Conservation (phyloP, 2,888 invertebrate genomes). For the Margaritifera margaritifera region DNA sequence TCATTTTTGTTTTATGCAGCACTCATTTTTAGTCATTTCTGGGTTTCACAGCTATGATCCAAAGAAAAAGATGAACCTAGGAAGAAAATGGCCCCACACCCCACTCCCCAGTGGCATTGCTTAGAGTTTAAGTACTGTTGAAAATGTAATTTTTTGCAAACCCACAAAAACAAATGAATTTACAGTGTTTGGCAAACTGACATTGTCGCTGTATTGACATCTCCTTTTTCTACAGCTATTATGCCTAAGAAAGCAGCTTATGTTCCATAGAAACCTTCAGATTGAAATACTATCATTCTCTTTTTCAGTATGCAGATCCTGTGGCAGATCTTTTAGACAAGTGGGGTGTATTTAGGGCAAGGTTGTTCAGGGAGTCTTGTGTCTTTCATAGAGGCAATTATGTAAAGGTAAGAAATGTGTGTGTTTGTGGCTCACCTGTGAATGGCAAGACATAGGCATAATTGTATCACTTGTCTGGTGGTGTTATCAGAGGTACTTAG, state of each 20-base stretch:
- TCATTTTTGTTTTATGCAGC: too few relatives aligned
- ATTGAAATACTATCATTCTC: constrained; percentile 3
- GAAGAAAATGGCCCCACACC: too few relatives aligned
- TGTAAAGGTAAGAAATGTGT: constrained; percentile 81
- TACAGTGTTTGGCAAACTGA: background rate
- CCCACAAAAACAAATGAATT: too few relatives aligned
- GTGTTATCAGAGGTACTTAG: too few relatives aligned
- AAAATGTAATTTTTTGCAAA: too few relatives aligned
- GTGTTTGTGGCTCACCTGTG: background rate
- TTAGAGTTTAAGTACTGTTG: too few relatives aligned
- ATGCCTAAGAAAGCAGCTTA: background rate
- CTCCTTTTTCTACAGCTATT: background rate
- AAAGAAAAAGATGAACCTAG: too few relatives aligned
- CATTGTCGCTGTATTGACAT: background rate
- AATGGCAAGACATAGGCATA: background rate
- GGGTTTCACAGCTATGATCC: too few relatives aligned
- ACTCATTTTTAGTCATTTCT: too few relatives aligned
- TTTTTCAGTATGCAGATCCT: constrained; percentile 94
- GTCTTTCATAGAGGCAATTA: constrained; percentile 99
- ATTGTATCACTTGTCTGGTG: too few relatives aligned
- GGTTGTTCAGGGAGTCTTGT: constrained; percentile 99
- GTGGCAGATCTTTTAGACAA: constrained; percentile 98
- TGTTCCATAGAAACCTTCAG: background rate
- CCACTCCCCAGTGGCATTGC: too few relatives aligned
- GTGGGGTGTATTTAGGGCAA: constrained; percentile 93